Base-by-base conservation (phyloP, 2,113 vertebrate species). In the Brienomyrus brachyistius region DNA sequence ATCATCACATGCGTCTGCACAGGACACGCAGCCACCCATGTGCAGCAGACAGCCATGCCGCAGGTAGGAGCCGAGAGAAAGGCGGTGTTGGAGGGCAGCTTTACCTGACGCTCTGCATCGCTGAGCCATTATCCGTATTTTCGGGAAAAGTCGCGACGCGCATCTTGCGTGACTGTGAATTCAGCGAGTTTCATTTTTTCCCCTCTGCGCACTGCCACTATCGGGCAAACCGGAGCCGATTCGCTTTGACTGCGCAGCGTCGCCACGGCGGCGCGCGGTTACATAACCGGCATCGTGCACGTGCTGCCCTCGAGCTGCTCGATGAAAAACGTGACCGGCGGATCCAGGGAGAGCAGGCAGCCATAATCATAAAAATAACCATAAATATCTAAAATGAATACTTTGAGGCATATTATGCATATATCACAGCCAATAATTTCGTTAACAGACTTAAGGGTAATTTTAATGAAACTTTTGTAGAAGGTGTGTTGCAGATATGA, bases 1-100 rank as follows among this genome's bases (percentile, higher is more conserved):
- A 62, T 88, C 54, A 51, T 88, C 87, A 66, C 31, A 56, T 88
- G 87, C 54, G 87, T 45, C 54, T 45, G 56, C 87, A 88, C 56
- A 88, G 56, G 19, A 66, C 87, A 88, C 87, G 87, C 56, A 62
- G 54, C 40, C 40, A 17, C 35, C 87, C 87, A 88, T 66, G 87
- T 88, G 87, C 56, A 9, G 35, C 35, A 84, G 82, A 84, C 45
- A 9, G 17, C 52, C 48, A 87, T 54, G 51, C 50, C 17, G 52
- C 43, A 45, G 87, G 52, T 54, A 54, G 27, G 86, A 23, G 52
- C 52, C 31, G 56, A 10, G 35, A 59, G n/a, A n/a, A 27, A 5
- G 35, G 21, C 19, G 10, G 50, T n/a, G 87, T 62, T 40, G 56
- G 54, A 3, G 54, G 54, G 31, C 15, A 43, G 87, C 19, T 66